Conservation (phyloP, 2,888 invertebrate genomes). For the Periphyllus acericola region DNA sequence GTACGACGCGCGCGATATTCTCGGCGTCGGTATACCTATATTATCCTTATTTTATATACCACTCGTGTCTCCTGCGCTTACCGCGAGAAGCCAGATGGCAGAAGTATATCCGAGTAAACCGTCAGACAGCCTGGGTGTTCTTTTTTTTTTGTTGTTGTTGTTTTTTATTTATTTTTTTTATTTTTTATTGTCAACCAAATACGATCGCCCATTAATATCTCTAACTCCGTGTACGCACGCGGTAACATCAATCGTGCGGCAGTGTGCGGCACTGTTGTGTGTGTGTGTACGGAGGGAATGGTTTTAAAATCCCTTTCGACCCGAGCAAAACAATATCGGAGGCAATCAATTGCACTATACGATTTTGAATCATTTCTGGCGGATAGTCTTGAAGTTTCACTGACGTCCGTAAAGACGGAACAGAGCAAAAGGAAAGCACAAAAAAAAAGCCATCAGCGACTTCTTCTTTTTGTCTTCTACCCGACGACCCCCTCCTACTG, state of each 20-base stretch:
- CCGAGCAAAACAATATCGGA: constrained; percentile 10
- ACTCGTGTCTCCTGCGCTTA: no score
- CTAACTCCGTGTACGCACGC: not conserved
- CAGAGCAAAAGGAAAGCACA: not conserved
- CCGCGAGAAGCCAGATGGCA: no score
- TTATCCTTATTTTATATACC: no score
- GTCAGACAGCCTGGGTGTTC: not conserved
- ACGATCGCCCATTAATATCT: constrained; percentile 39
- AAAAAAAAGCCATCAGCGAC: constrained; percentile 34
- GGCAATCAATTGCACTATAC: constrained; percentile 47
- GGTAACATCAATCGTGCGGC: constrained; percentile 32
- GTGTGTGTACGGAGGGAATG: not conserved
- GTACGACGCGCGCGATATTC: no score
- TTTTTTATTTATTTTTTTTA: not conserved
- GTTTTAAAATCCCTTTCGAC: constrained; percentile 34
- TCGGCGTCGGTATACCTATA: no score
- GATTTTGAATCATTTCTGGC: constrained; percentile 51
- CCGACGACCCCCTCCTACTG: not conserved
- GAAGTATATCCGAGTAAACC: not conserved
- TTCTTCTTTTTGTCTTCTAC: constrained; percentile 21
- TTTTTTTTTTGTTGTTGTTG: not conserved
- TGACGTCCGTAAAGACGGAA: constrained; percentile 7
- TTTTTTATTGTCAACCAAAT: constrained; percentile 17
- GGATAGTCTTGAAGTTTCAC: constrained; percentile 37
- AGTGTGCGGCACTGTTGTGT: no score